phyloP scores from a whole-genome alignment of 2,797 vertebrate species.

The Podargus strigoides region DNA sequence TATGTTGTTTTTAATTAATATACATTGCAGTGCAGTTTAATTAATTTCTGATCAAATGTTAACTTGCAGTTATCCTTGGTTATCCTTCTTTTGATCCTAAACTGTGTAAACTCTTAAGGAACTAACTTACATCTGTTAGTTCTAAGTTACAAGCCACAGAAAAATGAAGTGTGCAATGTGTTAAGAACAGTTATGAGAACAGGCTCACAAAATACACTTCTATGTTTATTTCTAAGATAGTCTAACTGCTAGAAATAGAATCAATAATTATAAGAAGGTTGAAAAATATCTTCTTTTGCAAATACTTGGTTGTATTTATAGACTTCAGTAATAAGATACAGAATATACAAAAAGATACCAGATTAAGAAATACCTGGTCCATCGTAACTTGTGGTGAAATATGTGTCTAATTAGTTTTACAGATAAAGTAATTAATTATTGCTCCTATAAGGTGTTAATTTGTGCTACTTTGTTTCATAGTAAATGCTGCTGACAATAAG shows the following conservation, averaged over 20 bases:
- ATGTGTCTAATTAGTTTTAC: background rate
- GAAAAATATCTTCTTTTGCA: background rate
- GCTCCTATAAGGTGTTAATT: constrained; percentile 47
- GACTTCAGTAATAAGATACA: background rate
- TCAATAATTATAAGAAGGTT: background rate
- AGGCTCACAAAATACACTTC: background rate
- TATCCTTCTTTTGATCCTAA: background rate
- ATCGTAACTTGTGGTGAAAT: background rate
- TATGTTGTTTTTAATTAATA: background rate
- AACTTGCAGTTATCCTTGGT: background rate
- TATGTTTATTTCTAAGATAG: background rate
- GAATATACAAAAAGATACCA: background rate
- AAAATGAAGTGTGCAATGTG: background rate
- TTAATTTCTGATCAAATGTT: background rate
- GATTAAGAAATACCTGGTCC: background rate
- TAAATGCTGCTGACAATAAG: constrained; percentile 98
- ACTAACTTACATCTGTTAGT: background rate
- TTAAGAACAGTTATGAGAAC: background rate
- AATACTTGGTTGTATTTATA: background rate
- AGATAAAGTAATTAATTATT: constrained; percentile 1
- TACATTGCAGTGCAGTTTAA: background rate
- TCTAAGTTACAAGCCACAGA: background rate
- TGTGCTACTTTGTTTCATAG: constrained; percentile 74
- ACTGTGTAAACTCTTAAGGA: background rate
- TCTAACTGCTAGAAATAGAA: background rate